Conservation (phyloP, 2,113 vertebrate genomes). For the Zonotrichia leucophrys region DNA sequence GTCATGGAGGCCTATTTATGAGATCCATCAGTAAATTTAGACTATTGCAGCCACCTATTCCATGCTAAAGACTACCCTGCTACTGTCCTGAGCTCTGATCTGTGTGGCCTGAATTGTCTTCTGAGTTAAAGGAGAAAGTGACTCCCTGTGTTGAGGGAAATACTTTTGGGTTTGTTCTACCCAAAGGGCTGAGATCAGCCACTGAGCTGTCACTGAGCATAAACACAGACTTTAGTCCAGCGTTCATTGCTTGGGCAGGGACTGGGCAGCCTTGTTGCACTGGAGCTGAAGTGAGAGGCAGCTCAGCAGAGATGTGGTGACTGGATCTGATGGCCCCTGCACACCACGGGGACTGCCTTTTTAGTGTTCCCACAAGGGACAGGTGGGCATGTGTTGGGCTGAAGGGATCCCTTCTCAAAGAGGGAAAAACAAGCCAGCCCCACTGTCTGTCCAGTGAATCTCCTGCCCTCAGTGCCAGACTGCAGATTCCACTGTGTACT, state of each 20-base stretch:
- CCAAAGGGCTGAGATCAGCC: not conserved
- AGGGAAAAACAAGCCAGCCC: not conserved
- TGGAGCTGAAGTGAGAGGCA: not conserved
- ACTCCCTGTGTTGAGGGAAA: not conserved
- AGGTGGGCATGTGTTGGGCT: rapidly evolving
- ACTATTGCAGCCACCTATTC: not conserved
- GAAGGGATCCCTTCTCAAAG: not conserved
- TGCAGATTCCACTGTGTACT: not conserved
- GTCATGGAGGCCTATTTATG: not conserved
- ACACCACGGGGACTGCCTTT: rapidly evolving
- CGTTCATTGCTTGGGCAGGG: rapidly evolving
- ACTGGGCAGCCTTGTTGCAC: not conserved
- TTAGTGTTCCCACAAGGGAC: not conserved
- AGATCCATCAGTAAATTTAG: not conserved
- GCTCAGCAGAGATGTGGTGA: not conserved
- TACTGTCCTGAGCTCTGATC: not conserved
- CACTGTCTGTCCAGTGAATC: not conserved
- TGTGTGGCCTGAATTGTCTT: not conserved
- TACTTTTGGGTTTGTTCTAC: not conserved
- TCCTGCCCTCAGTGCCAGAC: not conserved
- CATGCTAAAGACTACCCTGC: not conserved
- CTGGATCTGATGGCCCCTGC: not conserved
- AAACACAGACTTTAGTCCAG: not conserved
- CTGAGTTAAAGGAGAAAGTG: not conserved
- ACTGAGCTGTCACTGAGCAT: not conserved